phyloP scores from a whole-genome alignment of 1,140 invertebrate genomes.

The Pectinophora gossypiella region DNA sequence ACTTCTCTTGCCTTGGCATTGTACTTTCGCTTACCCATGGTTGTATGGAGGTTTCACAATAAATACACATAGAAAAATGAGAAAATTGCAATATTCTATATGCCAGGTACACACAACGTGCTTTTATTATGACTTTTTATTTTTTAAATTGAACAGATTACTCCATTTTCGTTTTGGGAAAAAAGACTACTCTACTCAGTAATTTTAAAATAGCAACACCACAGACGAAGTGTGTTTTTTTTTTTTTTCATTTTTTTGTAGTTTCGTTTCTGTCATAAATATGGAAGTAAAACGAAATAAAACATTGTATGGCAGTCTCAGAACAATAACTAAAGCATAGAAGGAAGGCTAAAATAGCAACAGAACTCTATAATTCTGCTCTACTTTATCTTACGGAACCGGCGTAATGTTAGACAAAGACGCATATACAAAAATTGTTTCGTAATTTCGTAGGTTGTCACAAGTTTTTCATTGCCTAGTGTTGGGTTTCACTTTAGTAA shows the following conservation, averaged over 20 bases:
- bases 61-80: constrained; percentile 11
- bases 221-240: neutral
- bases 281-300: neutral
- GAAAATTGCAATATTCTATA: constrained; percentile 11
- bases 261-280: neutral
- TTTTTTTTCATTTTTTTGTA: neutral
- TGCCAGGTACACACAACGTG: constrained; percentile 16
- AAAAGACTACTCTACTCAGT: neutral
- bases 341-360: no score
- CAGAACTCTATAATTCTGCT: no score
- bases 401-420: no score
- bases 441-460: no score
- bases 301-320: neutral
- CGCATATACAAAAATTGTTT: no score
- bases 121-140: constrained; percentile 37
- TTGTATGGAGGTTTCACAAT: constrained; percentile 4
- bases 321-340: no score
- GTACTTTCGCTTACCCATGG: constrained; percentile 80
- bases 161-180: neutral
- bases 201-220: neutral
- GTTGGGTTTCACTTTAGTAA: no score
- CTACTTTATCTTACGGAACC: no score
- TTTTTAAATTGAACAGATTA: constrained; percentile 6
- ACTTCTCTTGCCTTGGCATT: constrained; percentile 87
- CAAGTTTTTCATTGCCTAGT: no score